These are phyloP conservation scores for Eumeta japonica DNA, from an alignment of 1,140 invertebrate species.

Conservation along the genomic window DNA sequence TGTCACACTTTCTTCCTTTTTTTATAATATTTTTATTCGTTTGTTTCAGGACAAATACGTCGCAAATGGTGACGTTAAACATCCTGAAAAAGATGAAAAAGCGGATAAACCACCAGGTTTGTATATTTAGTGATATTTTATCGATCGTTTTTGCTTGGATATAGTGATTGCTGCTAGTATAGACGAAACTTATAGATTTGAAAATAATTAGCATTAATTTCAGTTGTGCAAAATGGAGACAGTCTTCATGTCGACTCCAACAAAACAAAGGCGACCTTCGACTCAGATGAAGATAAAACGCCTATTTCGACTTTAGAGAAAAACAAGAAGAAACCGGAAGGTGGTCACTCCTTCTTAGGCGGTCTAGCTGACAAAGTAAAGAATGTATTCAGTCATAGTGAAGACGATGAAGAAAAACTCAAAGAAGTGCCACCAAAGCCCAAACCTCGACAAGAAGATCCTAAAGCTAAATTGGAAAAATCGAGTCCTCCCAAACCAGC, in stretches of 20 bases:
- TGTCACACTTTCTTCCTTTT: too few species aligned
- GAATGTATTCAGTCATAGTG: constrained; percentile 38
- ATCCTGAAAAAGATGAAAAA: constrained; percentile 23
- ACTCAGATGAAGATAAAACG: constrained; percentile 55
- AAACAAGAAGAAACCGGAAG: constrained; percentile 36
- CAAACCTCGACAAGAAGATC: constrained; percentile 1
- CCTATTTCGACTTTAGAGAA: constrained; percentile 49
- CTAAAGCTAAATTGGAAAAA: constrained; percentile 9
- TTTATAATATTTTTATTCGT: too few species aligned
- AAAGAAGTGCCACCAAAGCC: constrained; percentile 11
- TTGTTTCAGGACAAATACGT: constrained; percentile 37
- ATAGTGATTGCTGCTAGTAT: too few species aligned
- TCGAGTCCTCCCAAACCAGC: constrained; percentile 33
- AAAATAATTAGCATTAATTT: too few species aligned
- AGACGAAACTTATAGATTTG: too few species aligned
- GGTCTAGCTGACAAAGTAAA: constrained; percentile 46
- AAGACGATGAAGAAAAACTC: constrained; percentile 36
- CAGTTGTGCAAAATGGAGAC: constrained; percentile 29
- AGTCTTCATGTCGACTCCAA: constrained; percentile 44
- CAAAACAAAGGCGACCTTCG: constrained; percentile 51
- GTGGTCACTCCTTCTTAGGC: constrained; percentile 28
- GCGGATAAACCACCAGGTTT: constrained; percentile 39
- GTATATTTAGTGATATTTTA: too few species aligned
- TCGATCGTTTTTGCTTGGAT: too few species aligned
- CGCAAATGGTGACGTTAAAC: constrained; percentile 40